These are phyloP conservation scores for Lagria hirta DNA, from an alignment of 2,888 invertebrate genomes.

Conservation along the genomic window DNA sequence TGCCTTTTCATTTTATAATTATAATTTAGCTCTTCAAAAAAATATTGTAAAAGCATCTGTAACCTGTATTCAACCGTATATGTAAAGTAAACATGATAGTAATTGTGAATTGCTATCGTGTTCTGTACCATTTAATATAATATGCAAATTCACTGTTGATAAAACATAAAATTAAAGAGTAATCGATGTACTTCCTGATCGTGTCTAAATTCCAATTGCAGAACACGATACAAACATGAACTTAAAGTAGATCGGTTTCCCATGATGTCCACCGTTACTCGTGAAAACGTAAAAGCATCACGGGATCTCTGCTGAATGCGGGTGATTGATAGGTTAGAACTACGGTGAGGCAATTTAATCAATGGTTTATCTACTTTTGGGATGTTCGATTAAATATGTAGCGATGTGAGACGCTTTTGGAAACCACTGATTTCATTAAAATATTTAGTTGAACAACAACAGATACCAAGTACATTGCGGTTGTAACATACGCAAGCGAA, in stretches of 20 bases:
- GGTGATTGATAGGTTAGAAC: no score
- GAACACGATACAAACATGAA: conserved; percentile 17
- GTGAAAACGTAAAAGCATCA: conserved; percentile 17
- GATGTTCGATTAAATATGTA: no score
- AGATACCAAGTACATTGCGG: no score
- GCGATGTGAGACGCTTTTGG: no score
- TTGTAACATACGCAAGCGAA: no score
- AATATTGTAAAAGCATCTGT: conserved; percentile 2
- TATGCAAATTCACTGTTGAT: conserved; percentile 22
- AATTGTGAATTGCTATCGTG: conserved; percentile 16
- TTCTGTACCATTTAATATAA: conserved; percentile 25
- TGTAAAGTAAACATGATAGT: conserved; percentile 16
- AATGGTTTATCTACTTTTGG: no score
- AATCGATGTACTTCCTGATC: conserved; percentile 30
- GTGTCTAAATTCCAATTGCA: conserved; percentile 30
- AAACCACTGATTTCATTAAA: no score
- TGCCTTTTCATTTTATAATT: no score
- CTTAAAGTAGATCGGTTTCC: conserved; percentile 17
- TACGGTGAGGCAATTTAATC: no score
- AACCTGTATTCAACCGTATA: background rate
- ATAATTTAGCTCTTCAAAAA: no score
- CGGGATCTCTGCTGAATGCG: no score
- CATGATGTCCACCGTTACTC: conserved; percentile 15
- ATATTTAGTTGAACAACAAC: no score
- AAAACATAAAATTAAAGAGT: conserved; percentile 31